Evolutionary conservation across 2,888 invertebrate genomes (phyloP).

Genomic region (Harpalus rufipes): DNA sequence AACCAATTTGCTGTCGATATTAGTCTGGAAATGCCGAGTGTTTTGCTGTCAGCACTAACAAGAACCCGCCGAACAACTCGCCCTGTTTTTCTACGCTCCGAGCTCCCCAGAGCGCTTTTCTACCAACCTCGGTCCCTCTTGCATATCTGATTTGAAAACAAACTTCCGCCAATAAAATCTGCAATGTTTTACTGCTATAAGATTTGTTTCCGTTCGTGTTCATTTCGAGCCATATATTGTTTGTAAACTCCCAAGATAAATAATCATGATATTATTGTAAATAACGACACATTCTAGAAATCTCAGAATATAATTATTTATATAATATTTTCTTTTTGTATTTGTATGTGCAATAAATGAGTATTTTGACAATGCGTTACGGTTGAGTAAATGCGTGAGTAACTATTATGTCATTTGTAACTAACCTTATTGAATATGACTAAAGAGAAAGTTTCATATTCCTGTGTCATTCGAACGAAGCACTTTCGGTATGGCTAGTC

Average conservation of each 20-base stretch:
- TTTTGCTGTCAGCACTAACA: conserved; percentile 66
- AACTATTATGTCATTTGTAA: too few relatives aligned
- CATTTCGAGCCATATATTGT: conserved; percentile 2
- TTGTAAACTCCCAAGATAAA: not conserved
- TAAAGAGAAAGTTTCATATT: too few relatives aligned
- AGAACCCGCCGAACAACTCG: conserved; percentile 59
- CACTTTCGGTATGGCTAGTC: too few relatives aligned
- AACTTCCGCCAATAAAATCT: conserved; percentile 62
- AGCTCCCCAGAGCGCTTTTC: conserved; percentile 57
- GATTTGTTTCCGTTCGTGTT: conserved; percentile 50
- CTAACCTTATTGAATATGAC: too few relatives aligned
- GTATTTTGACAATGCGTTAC: too few relatives aligned
- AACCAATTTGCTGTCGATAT: conserved; percentile 73
- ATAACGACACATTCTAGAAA: too few relatives aligned
- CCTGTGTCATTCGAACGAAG: too few relatives aligned
- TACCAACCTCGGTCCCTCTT: conserved; percentile 43
- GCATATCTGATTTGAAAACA: conserved; percentile 60
- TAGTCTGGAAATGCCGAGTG: conserved; percentile 71
- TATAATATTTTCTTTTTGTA: too few relatives aligned
- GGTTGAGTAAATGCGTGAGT: too few relatives aligned
- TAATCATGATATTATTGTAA: too few relatives aligned
- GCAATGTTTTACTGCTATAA: conserved; percentile 44
- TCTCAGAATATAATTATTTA: too few relatives aligned
- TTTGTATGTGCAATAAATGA: too few relatives aligned
- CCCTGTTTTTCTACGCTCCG: conserved; percentile 34